Evolutionary conservation across 2,888 invertebrate species (phyloP), one percentile per base, ranked within the genome.

Genomic region (Molorchus minor): DNA sequence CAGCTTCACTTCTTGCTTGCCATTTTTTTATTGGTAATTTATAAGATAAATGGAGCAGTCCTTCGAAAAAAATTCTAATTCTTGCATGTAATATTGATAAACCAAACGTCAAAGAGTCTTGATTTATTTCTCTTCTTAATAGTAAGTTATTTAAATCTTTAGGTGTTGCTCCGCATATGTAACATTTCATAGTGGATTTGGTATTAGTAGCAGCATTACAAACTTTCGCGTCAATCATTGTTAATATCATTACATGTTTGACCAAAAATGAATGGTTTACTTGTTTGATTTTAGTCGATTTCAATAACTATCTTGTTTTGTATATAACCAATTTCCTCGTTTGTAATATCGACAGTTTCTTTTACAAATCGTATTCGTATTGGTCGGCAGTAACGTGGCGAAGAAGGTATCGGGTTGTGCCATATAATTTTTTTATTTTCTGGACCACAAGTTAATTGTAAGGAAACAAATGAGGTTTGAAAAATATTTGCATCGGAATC

Each of bases 221-320:
- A 2, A 72, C 65, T 62, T 72, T 73, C n/a, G 53, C 70, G 59
- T 71, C 71, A 13, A 72, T 57, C 71, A 72, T 72, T 1, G 70
- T 69, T 20, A 67, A 30, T 8, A 53, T 1, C 19, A 63, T 17
- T 8, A 15, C 40, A 41, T 57, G 55, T 13, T 57, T 33, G 2
- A 60, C 25, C 41, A 10, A 8, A 13, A 52, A 16, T n/a, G 21
- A 15, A 16, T 33, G 35, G 3, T 19, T 38, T 8, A 10, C 1
- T 1, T 25, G 1, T 13, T 29, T 16, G 13, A 43, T 19, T n/a
- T 40, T 35, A 36, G 51, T 51, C n/a, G 35, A 7, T 13, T 12
- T 29, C 8, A 54, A 29, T 13, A 13, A 10, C 3, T 8, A 52
- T 19, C 7, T 17, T 10, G 3, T 58, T 36, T 55, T 67, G 43